A percentile compares a stretch with the other conserved stretches of the same genome.
phyloP scores from a whole-genome alignment of 1,140 invertebrate species.

The Orius insidiosus region DNA sequence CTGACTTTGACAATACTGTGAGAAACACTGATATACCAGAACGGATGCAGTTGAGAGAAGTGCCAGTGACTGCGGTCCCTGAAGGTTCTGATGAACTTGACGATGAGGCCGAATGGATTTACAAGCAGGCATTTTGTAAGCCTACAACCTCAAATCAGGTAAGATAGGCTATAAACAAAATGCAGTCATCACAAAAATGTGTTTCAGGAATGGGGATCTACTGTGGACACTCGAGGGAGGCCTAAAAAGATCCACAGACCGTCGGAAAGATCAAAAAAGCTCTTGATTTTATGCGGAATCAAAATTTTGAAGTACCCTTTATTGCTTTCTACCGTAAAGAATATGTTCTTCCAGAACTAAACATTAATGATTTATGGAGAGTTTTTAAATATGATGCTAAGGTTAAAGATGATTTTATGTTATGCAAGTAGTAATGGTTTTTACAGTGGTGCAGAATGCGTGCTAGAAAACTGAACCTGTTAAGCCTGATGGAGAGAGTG shows the following conservation, averaged over 20 bases:
- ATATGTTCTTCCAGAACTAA: constrained; percentile 85
- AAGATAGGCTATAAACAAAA: too few species aligned
- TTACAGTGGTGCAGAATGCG: constrained; percentile 78
- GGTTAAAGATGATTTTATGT: constrained; percentile 26
- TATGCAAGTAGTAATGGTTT: constrained; percentile 5
- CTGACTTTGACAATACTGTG: constrained; percentile 82
- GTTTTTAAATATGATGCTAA: constrained; percentile 92
- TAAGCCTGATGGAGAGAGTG: constrained; percentile 80
- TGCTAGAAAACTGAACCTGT: constrained; percentile 68
- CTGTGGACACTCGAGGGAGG: constrained; percentile 17
- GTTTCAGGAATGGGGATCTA: constrained; percentile 18
- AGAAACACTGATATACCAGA: constrained; percentile 79
- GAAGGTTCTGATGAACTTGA: constrained; percentile 77
- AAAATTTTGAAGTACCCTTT: constrained; percentile 90
- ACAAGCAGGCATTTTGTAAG: constrained; percentile 79
- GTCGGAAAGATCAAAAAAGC: constrained; percentile 84
- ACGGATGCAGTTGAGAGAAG: constrained; percentile 75
- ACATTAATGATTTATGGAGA: constrained; percentile 92
- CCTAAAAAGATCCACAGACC: constrained; percentile 30
- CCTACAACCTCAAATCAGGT: constrained; percentile 64
- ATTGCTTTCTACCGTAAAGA: constrained; percentile 98
- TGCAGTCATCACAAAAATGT: neutral
- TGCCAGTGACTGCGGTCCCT: constrained; percentile 64
- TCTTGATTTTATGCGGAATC: constrained; percentile 89
- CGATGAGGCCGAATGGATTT: constrained; percentile 95